These are phyloP conservation scores for Drosophila fuyamai DNA, from an alignment of 1,140 invertebrate species.

Conservation along the genomic window DNA sequence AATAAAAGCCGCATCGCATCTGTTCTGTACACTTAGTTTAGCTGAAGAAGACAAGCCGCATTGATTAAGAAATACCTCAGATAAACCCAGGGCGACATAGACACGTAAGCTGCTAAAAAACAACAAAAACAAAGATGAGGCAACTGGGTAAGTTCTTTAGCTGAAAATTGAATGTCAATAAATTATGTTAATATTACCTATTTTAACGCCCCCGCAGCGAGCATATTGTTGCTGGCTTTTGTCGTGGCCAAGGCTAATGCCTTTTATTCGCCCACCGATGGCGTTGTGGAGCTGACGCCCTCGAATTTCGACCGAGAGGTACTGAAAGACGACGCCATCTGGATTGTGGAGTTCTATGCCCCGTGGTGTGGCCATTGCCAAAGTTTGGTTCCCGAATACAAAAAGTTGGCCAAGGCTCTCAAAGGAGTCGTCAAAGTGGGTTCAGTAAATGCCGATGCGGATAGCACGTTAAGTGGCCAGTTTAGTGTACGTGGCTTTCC, in stretches of 20 bases:
- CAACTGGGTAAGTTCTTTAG: conserved; percentile 1
- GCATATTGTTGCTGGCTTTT: conserved; percentile 58
- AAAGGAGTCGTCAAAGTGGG: conserved; percentile 97
- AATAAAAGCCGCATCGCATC: conserved; percentile 22
- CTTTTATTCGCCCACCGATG: conserved; percentile 92
- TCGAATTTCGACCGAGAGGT: conserved; percentile 96
- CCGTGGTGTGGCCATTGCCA: conserved; percentile 97
- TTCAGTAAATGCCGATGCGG: conserved; percentile 95
- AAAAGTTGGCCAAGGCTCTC: conserved; percentile 94
- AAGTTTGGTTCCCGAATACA: conserved; percentile 93
- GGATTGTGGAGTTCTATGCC: conserved; percentile 95
- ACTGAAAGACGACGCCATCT: conserved; percentile 92
- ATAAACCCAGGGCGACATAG: conserved; percentile 1
- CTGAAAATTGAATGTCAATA: not conserved
- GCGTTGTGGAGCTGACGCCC: conserved; percentile 96
- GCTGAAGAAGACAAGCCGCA: not conserved
- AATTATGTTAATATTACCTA: conserved; percentile 1
- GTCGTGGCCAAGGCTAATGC: conserved; percentile 85
- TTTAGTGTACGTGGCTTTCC: conserved; percentile 97
- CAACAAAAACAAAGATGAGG: conserved; percentile 3
- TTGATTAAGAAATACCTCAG: conserved; percentile 15
- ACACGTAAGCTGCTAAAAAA: conserved; percentile 12
- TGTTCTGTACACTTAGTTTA: not conserved
- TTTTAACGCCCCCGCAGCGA: conserved; percentile 32
- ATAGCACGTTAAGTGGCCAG: conserved; percentile 92